Percentiles rank a stretch among this genome's conserved stretches.
Conservation (phyloP, 1,140 invertebrate genomes). For the Nixonia krombeini region DNA sequence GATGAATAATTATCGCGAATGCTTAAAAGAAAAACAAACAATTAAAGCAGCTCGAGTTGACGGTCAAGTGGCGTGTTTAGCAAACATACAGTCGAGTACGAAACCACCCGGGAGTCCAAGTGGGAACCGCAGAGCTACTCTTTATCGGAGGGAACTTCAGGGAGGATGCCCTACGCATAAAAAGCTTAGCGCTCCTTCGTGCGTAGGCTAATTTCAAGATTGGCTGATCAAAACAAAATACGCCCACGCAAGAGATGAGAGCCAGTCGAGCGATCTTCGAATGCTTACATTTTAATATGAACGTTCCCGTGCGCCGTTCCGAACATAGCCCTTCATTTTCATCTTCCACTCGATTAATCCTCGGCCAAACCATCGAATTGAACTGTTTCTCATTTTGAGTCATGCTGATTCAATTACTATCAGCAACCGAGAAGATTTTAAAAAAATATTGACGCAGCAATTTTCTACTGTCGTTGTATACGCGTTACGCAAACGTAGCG, state of each 20-base stretch:
- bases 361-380: no score
- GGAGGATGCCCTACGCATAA: slow-evolving; percentile 25
- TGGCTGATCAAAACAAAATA: slow-evolving; percentile 44
- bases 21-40: slow-evolving; percentile 66
- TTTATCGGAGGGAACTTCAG: slow-evolving; percentile 13
- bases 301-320: slow-evolving; percentile 26
- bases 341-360: no score
- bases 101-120: slow-evolving; percentile 10
- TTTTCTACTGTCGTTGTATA: no score
- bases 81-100: slow-evolving; percentile 46
- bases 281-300: slow-evolving; percentile 38
- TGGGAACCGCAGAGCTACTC: slow-evolving; percentile 8
- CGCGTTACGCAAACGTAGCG: no score
- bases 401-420: no score
- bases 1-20: slow-evolving; percentile 68
- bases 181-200: slow-evolving; percentile 38
- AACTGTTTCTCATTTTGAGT: no score
- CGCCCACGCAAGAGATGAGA: slow-evolving; percentile 13
- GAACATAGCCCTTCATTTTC: slow-evolving; percentile 30
- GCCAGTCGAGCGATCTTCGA: slow-evolving; percentile 1
- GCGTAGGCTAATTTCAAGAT: slow-evolving; percentile 44
- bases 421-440: no score
- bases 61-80: slow-evolving; percentile 64
- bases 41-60: slow-evolving; percentile 60
- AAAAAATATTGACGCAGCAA: no score